phyloP scores from a whole-genome alignment of 1,140 invertebrate species.

The Drosophila leontia region DNA sequence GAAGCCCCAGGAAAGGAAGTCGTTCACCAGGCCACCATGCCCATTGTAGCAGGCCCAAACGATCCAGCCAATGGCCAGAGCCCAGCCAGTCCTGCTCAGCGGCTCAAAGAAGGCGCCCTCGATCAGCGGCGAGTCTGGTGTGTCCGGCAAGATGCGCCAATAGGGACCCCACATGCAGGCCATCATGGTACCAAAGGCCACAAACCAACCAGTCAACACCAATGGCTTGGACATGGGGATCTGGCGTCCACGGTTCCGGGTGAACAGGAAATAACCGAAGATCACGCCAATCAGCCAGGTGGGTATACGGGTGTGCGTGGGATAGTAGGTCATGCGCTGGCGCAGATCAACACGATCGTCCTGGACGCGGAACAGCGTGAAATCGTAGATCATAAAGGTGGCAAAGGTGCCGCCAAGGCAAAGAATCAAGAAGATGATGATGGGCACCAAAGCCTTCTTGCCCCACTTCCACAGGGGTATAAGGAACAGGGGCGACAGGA shows the following conservation, averaged over 20 bases:
- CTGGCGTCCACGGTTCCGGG: conserved; percentile 75
- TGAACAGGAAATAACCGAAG: conserved; percentile 86
- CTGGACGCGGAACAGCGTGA: conserved; percentile 77
- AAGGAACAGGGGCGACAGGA: conserved; percentile 91
- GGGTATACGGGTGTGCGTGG: conserved; percentile 85
- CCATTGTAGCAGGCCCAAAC: conserved; percentile 90
- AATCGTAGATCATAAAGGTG: conserved; percentile 88
- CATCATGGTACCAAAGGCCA: conserved; percentile 86
- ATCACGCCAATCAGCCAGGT: conserved; percentile 87
- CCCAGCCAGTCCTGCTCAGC: conserved; percentile 89
- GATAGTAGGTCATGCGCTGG: conserved; percentile 78
- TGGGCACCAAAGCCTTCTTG: conserved; percentile 87
- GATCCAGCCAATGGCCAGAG: conserved; percentile 89
- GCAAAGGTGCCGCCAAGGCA: conserved; percentile 88
- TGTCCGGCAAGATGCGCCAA: conserved; percentile 87
- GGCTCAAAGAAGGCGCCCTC: conserved; percentile 89
- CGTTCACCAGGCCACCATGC: conserved; percentile 88
- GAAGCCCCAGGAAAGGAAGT: conserved; percentile 88
- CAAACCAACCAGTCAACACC: conserved; percentile 73
- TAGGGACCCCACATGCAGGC: conserved; percentile 85
- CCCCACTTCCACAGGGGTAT: conserved; percentile 89
- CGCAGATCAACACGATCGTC: conserved; percentile 83
- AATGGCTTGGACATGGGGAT: conserved; percentile 67
- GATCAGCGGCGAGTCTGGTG: conserved; percentile 87
- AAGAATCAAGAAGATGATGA: conserved; percentile 86